A percentile compares a stretch with the other conserved stretches of the same genome.
Conservation (phyloP, 2,113 vertebrate species). For the Grus americana region DNA sequence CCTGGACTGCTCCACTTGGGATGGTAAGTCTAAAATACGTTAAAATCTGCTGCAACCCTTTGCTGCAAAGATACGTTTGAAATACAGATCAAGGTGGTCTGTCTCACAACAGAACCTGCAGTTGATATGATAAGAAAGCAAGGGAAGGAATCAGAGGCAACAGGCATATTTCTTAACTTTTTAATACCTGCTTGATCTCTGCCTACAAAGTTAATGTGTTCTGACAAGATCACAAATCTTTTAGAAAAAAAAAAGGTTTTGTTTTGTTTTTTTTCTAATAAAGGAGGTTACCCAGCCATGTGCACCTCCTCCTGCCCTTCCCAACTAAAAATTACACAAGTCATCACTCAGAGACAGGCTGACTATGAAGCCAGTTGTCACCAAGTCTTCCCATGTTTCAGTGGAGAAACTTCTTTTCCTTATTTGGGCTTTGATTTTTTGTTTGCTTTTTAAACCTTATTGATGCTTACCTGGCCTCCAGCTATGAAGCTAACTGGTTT, state of each 20-base stretch:
- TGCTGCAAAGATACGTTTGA: not conserved
- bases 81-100: not conserved
- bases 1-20: not conserved
- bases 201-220: not conserved
- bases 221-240: not conserved
- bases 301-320: not conserved
- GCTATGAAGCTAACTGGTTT: not conserved
- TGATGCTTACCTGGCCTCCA: not conserved
- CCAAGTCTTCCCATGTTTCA: not conserved
- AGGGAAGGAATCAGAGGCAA: not conserved
- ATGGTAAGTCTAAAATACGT: not conserved
- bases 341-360: not conserved
- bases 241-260: not conserved
- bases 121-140: not conserved
- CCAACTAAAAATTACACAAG: not conserved
- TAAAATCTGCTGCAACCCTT: not conserved
- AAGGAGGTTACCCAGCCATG: rapidly evolving
- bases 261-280: not conserved
- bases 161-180: not conserved
- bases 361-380: not conserved
- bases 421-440: not conserved
- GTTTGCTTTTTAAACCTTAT: not conserved
- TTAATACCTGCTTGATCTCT: not conserved
- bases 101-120: not conserved
- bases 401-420: not conserved